Evolutionary conservation across 1,140 invertebrate genomes (phyloP).

Genomic region (Orussus abietinus): DNA sequence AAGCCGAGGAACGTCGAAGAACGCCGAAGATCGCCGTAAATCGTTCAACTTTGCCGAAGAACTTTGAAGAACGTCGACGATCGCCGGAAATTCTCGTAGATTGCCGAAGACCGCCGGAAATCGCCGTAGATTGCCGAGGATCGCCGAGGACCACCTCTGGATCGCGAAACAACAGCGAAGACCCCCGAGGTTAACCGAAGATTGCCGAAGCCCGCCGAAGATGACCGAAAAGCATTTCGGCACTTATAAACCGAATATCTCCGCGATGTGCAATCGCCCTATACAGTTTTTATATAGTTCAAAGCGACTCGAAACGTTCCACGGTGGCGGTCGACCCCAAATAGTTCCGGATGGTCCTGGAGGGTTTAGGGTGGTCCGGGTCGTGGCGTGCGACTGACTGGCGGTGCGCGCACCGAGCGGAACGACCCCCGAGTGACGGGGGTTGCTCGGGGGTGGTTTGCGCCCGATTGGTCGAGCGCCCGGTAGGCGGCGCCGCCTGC

Average conservation of each 20-base stretch:
- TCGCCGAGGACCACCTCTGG: conserved; percentile 2
- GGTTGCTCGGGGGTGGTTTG: conserved; percentile 11
- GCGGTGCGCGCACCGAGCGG: conserved; percentile 13
- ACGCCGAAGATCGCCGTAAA: not conserved
- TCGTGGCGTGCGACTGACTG: conserved; percentile 21
- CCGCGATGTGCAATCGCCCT: no score
- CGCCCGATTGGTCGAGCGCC: conserved; percentile 10
- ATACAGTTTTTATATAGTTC: no score
- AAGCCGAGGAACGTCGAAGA: no score
- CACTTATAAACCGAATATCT: no score
- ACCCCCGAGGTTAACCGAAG: conserved; percentile 1
- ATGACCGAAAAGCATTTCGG: no score
- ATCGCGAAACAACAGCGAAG: conserved; percentile 3
- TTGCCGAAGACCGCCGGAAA: no score
- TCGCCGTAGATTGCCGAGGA: no score
- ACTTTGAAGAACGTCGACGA: not conserved
- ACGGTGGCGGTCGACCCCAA: no score
- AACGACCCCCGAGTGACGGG: conserved; percentile 12
- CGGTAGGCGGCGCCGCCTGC: not conserved
- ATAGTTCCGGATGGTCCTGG: no score
- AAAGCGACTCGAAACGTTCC: no score
- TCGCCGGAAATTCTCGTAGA: no score
- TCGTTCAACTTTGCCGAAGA: not conserved
- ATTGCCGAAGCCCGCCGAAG: no score
- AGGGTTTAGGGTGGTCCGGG: conserved; percentile 7